Evolutionary conservation across 2,113 vertebrate genomes (phyloP).

Genomic region (Arothron firmamentum): DNA sequence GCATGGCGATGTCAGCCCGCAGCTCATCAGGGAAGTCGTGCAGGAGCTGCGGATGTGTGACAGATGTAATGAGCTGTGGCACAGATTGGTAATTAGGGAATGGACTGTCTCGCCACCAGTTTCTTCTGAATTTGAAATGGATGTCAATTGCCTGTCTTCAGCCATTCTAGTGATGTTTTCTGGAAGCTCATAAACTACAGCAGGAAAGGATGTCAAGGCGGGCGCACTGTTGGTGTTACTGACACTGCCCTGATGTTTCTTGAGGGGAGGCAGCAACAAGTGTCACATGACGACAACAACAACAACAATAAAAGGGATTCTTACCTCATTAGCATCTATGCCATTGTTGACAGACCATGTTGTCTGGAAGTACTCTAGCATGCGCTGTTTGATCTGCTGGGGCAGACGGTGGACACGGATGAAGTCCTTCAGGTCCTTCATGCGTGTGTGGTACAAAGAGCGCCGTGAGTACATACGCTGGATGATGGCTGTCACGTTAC

Average conservation of each 20-base stretch:
- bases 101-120: conserved; percentile 26
- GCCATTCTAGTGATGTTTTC: not conserved
- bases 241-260: not conserved
- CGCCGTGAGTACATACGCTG: conserved; percentile 96
- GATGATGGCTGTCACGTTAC: conserved; percentile 95
- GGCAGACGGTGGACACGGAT: conserved; percentile 89
- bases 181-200: conserved; percentile 15
- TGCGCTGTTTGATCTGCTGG: conserved; percentile 90
- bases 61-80: conserved; percentile 41
- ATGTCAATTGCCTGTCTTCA: conserved; percentile 9
- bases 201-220: not conserved
- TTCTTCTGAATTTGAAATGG: conserved; percentile 39
- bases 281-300: conserved; percentile 20
- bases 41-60: conserved; percentile 79
- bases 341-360: conserved; percentile 97
- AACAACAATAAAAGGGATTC: conserved; percentile 25
- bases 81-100: conserved; percentile 41
- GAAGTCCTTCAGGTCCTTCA: conserved; percentile 97
- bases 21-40: conserved; percentile 96
- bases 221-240: conserved; percentile 5
- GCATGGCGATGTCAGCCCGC: conserved; percentile 93
- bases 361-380: conserved; percentile 97
- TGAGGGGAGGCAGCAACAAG: conserved; percentile 1
- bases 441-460: conserved; percentile 93
- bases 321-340: conserved; percentile 91